A percentile compares a stretch with the other conserved stretches of the same genome.
Conservation (phyloP, 2,113 vertebrate species). For the Nestor notabilis region DNA sequence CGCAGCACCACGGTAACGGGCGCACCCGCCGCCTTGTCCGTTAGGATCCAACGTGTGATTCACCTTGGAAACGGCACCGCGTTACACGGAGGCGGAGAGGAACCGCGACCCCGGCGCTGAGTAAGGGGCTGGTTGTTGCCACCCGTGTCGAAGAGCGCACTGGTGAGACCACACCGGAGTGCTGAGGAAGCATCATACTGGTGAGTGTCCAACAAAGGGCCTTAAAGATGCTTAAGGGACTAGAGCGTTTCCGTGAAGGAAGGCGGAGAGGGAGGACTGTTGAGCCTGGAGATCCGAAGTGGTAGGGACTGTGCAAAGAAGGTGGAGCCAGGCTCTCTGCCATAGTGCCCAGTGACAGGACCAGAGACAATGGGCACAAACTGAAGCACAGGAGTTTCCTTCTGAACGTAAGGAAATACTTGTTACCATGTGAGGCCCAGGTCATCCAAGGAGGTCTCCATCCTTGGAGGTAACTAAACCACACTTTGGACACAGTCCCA, state of each 20-base stretch:
- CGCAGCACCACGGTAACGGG: too few relatives aligned
- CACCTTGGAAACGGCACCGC: too few relatives aligned
- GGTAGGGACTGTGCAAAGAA: not conserved
- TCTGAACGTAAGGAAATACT: not conserved
- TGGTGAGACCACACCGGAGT: not conserved
- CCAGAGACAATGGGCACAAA: not conserved
- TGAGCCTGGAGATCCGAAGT: not conserved
- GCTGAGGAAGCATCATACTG: too few relatives aligned
- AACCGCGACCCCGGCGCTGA: not conserved
- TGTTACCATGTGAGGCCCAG: not conserved
- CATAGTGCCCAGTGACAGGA: not conserved
- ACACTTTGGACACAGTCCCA: not conserved
- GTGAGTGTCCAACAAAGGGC: too few relatives aligned
- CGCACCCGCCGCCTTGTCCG: not conserved
- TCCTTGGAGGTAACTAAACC: not conserved
- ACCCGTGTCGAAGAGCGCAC: not conserved
- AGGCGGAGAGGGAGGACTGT: not conserved
- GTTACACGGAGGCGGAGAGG: not conserved
- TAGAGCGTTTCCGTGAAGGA: not conserved
- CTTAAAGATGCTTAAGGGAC: not conserved
- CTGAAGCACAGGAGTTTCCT: not conserved
- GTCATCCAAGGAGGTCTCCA: not conserved
- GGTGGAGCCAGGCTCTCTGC: not conserved
- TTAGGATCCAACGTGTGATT: not conserved
- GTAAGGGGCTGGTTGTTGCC: too few relatives aligned